phyloP scores from a whole-genome alignment of 2,113 vertebrate genomes.

The Paratilapia polleni region DNA sequence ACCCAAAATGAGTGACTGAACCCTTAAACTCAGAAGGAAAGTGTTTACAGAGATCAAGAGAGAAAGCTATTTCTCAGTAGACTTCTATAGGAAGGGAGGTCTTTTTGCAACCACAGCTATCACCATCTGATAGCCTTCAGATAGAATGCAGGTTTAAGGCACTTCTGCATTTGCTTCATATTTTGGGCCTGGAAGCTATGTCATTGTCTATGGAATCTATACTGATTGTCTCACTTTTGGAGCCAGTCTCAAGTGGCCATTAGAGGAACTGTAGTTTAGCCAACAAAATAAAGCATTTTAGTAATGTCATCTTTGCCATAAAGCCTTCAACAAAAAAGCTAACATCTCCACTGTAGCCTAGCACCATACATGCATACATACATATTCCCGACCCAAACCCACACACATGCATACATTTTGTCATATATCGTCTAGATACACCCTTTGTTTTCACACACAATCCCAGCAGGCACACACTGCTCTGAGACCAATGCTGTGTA shows the following conservation, averaged over 20 bases:
- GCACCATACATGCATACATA: not conserved
- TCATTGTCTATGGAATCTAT: not conserved
- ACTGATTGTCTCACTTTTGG: not conserved
- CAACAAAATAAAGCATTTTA: not conserved
- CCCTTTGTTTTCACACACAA: not conserved
- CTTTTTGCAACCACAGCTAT: not conserved
- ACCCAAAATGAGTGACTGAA: too few species aligned
- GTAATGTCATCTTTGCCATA: not conserved
- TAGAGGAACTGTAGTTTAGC: not conserved
- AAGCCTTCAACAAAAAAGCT: not conserved
- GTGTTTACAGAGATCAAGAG: not conserved
- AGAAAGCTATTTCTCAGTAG: too few species aligned
- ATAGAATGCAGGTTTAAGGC: not conserved
- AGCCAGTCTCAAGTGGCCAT: not conserved
- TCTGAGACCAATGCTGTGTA: not conserved
- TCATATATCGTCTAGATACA: not conserved
- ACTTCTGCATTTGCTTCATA: not conserved
- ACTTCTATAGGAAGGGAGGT: not conserved
- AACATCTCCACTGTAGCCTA: not conserved
- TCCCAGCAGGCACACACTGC: not conserved
- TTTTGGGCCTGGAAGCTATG: not conserved
- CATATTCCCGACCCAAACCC: not conserved
- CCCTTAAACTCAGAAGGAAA: too few species aligned
- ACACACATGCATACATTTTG: not conserved
- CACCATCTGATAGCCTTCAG: not conserved